Conservation (phyloP, 2,113 vertebrate genomes). For the Probosciger aterrimus region DNA sequence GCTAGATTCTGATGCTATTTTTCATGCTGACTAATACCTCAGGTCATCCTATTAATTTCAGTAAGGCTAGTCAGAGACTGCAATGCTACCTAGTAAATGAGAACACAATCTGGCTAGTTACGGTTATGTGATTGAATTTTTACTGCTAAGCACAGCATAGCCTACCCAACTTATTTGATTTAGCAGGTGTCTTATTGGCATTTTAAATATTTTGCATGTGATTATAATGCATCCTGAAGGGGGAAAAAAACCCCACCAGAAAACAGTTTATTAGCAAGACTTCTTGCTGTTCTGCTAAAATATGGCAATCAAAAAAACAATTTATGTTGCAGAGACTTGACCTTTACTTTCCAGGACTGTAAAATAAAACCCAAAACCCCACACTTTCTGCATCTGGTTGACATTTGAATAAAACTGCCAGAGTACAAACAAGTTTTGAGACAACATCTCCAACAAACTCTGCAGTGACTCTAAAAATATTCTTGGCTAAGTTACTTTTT, state of each 20-base stretch:
- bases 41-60: neutral
- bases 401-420: conserved; percentile 70
- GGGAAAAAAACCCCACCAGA: neutral
- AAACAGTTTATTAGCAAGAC: neutral
- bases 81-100: neutral
- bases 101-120: neutral
- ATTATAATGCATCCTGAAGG: neutral
- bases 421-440: conserved; percentile 66
- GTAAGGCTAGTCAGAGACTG: neutral
- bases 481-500: conserved; percentile 51
- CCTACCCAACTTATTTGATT: neutral
- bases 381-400: conserved; percentile 70
- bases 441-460: conserved; percentile 58
- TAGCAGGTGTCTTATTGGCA: neutral
- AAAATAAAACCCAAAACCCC: conserved; percentile 13
- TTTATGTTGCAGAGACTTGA: neutral
- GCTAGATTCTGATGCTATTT: neutral
- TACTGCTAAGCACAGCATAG: neutral
- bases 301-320: neutral
- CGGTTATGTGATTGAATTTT: neutral
- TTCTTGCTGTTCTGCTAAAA: neutral
- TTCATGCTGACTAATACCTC: neutral
- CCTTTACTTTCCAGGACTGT: conserved; percentile 6
- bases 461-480: conserved; percentile 28
- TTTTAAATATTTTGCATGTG: conserved; percentile 3